These are phyloP conservation scores for Chironomus striatipennis DNA, from an alignment of 1,140 invertebrate species.

Conservation along the genomic window DNA sequence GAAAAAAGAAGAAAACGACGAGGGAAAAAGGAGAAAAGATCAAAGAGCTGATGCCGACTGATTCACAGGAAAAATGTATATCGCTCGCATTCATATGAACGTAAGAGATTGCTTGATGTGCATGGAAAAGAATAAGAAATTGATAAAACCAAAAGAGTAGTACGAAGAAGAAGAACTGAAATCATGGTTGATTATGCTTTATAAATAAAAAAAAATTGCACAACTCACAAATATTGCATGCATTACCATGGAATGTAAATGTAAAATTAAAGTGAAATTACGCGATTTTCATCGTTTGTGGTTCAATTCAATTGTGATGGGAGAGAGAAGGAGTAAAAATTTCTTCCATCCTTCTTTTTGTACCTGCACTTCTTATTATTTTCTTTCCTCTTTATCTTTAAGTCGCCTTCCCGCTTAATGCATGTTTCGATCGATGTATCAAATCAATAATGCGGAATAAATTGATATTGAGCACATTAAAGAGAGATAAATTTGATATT, in stretches of 20 bases:
- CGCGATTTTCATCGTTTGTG: background rate
- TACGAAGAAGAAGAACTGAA: background rate
- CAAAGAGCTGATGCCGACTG: background rate
- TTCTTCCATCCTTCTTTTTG: too few relatives aligned
- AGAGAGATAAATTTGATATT: constrained; percentile 17
- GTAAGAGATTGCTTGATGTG: background rate
- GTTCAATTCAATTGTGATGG: too few relatives aligned
- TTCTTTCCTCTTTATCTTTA: background rate
- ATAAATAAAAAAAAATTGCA: background rate
- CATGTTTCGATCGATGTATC: background rate
- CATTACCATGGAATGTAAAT: background rate
- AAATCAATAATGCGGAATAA: constrained; percentile 21
- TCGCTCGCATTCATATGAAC: background rate
- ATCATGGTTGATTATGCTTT: constrained; percentile 4
- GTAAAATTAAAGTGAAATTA: constrained; percentile 10
- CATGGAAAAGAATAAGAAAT: background rate
- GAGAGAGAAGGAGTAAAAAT: too few relatives aligned
- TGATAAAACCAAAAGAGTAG: background rate
- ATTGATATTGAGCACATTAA: constrained; percentile 22
- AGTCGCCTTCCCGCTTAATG: background rate
- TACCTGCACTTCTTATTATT: too few relatives aligned
- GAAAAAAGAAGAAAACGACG: background rate
- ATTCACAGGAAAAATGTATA: constrained; percentile 20
- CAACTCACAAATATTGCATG: background rate
- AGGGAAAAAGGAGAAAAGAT: background rate